Evolutionary conservation across 2,888 invertebrate species (phyloP), one percentile per base, ranked within the genome.

Genomic region (Coronaproctus castanopsis): DNA sequence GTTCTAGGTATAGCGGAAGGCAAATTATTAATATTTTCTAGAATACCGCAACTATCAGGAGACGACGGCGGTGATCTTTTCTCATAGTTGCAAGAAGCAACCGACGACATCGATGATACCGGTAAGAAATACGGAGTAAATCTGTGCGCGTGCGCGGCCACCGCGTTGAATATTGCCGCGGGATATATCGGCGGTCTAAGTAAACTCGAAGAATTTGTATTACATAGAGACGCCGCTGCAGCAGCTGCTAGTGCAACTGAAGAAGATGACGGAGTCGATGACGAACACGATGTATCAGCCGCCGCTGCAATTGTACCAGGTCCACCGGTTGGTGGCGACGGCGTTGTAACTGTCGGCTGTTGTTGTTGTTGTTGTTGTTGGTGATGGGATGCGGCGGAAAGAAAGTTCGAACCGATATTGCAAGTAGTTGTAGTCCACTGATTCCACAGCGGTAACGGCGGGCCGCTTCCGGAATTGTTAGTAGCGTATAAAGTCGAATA

Each of bases 351-450:
- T 0, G 74, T 71, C 1, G 78, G 77, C 55, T 81, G 67, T 64
- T 75, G 76, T 66, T 81, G 80, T 23, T 56, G 36, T 1, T 54
- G 55, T 36, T 36, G 36, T 14, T 36, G 36, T 14, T 36, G 36
- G 14, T 36, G 36, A 14, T 14, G 8, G 36, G 36, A 36, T 14
- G 36, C 36, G 36, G 36, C 14, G 8, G 36, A 36, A 36, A 36
- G 14, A 14, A 36, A 36, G 14, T 36, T 36, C 36, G 36, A 36
- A 14, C 36, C 36, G 36, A 36, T 36, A 14, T 36, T 36, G 36
- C 36, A 36, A 36, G 36, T 14, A 53, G 82, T 67, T 66, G 82
- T 81, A 2, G 82, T 82, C 83, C 82, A 83, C 53, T 82, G 82
- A 57, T 81, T 81, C 83, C 82, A 82, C 24, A 82, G 70, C 36